Base-by-base conservation (phyloP, 2,113 vertebrate genomes). In the Ophthalmolycus amberensis region DNA sequence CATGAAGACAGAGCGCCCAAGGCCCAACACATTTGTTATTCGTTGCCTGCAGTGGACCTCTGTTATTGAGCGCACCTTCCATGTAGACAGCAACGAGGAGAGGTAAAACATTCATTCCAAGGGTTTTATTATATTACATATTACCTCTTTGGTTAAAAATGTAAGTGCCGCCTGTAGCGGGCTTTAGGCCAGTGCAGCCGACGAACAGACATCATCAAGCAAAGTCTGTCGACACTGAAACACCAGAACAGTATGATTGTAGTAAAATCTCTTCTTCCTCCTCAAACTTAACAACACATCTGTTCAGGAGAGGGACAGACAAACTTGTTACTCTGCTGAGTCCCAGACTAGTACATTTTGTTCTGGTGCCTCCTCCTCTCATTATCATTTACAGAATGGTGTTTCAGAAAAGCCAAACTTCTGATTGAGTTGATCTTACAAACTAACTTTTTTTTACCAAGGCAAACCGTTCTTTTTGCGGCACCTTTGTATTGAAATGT, bases 21-120 rank as follows among this genome's bases (percentile, higher is more conserved):
- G 96, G 50, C 96, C 97, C 73, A 99, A 99, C 91, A 98, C 98
- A 0, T 99, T 99, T 25, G 97, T 99, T 83, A 99, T 99, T 78
- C 96, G 98, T 16, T 99, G 98, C 86, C 86, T 99, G 56, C 98
- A 99, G 89, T 99, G 98, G 98, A 99, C 98, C 3, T 97, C 97
- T 0, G 98, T 99, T 79, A 99, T 99, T 0, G 98, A 99, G 86
- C 94, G 97, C 82, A 99, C 98, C 3, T 99, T 99, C 88, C 97
- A 99, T 0, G 97, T 99, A 38, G 98, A 99, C 73, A 97, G 95
- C 58, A 96, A 96, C 0, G 96, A 97, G 0, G 97, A 99, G 84
- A 95, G 97, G 98, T 96, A 80, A 79, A 90, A n/a, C 46, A 60
- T 52, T 46, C 0, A 34, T 50, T 29, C 3, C 25, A 42, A 67